phyloP scores from a whole-genome alignment of 2,797 vertebrate species.

The Aulostomus chinensis region DNA sequence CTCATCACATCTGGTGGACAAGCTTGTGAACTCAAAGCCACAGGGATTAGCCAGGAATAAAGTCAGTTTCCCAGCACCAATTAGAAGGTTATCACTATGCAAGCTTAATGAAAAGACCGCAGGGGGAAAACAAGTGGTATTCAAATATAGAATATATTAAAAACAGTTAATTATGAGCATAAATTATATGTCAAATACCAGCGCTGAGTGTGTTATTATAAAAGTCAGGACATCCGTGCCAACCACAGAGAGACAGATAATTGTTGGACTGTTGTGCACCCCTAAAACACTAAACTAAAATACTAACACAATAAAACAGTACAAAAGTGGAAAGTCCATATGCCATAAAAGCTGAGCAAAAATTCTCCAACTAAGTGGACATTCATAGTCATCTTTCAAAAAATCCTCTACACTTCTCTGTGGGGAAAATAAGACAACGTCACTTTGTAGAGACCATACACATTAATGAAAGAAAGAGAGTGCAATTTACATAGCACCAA shows the following conservation, averaged over 20 bases:
- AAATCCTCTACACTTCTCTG: constrained; percentile 44
- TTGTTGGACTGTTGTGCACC: too few species aligned
- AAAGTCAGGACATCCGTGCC: too few species aligned
- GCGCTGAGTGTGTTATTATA: constrained; percentile 34
- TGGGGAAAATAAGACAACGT: constrained; percentile 62
- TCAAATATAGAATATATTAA: constrained; percentile 81
- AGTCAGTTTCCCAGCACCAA: constrained; percentile 61
- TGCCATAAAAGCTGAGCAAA: too few species aligned
- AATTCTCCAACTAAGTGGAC: too few species aligned
- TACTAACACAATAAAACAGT: too few species aligned
- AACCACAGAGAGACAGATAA: too few species aligned
- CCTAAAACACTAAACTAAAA: too few species aligned
- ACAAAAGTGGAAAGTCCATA: too few species aligned
- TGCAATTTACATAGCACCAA: constrained; percentile 49
- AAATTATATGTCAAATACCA: constrained; percentile 70
- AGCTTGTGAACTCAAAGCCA: constrained; percentile 54
- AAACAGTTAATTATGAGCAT: constrained; percentile 76
- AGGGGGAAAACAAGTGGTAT: constrained; percentile 69
- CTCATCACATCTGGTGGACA: too few species aligned
- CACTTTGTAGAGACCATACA: constrained; percentile 64
- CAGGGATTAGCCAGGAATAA: constrained; percentile 39
- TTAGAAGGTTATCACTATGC: constrained; percentile 75
- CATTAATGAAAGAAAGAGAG: constrained; percentile 45
- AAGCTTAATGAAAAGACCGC: constrained; percentile 75
- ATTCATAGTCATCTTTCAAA: too few species aligned